Base-by-base conservation (phyloP, 2,113 vertebrate species). In the Larimichthys polyactis region DNA sequence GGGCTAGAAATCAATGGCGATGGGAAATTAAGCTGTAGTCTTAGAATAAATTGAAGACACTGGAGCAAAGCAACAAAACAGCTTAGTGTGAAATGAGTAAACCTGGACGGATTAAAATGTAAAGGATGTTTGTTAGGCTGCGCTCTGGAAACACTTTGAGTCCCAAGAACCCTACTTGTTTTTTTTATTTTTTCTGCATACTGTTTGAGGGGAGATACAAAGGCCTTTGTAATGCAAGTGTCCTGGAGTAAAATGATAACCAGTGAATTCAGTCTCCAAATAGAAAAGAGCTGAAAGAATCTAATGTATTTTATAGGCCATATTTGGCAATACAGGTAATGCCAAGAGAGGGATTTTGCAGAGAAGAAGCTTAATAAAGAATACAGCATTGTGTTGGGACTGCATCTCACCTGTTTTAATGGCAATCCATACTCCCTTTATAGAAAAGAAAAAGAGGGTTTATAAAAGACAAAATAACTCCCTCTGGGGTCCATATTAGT, bases 21-120 rank as follows among this genome's bases (percentile, higher is more conserved):
- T 24, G 62, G 92, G 89, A 92, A 94, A 93, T 90, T 73, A 94
- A 91, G 88, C 84, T 78, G 81, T 94, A 85, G 86, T 91, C 86
- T 91, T 82, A 88, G 91, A 93, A 94, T 93, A 93, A 88, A 91
- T 90, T 86, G 82, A 85, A 82, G 67, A 89, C 71, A 70, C 68
- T 62, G 32, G 85, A 51, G 78, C 60, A 66, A 9, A 58, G 65
- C 60, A 90, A 82, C 73, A 75, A 29, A 91, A 81, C 87, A 75
- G 68, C 80, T 29, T 55, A 52, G 48, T 75, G 66, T 62, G 78
- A 87, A 89, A 81, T 58, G 54, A 81, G 59, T 54, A 79, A 84
- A 83, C 78, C 74, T 80, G 27, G 32, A 83, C 62, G 48, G 80
- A 92, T 87, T 87, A 82, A 84, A 83, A 83, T 85, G 72, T 84